Percentiles rank a stretch among this genome's conserved stretches.
phyloP scores from a whole-genome alignment of 2,113 vertebrate species.

The Lasiurus cinereus region DNA sequence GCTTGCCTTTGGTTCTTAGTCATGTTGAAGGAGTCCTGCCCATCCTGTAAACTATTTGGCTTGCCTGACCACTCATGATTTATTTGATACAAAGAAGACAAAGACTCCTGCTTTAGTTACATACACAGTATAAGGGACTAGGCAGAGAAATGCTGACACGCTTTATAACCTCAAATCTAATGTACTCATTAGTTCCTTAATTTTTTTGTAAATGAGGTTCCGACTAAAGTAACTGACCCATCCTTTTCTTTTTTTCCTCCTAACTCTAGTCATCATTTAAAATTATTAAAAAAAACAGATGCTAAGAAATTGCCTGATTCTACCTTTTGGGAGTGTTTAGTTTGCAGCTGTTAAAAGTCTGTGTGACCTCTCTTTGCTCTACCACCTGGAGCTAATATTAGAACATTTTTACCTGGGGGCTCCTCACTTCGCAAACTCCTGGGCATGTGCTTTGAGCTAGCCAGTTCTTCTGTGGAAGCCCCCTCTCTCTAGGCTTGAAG shows the following conservation, averaged over 20 bases:
- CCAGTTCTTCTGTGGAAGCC: not conserved
- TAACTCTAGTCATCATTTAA: not conserved
- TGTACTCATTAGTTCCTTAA: not conserved
- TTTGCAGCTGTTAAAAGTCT: constrained; percentile 18
- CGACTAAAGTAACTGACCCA: not conserved
- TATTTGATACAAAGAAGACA: constrained; percentile 39
- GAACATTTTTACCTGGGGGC: not conserved
- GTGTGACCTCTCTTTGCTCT: not conserved
- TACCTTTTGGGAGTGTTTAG: not conserved
- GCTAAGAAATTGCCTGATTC: not conserved
- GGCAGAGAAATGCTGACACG: not conserved
- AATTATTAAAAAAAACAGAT: not conserved
- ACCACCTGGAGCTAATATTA: not conserved
- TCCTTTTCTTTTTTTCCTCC: not conserved
- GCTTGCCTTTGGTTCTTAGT: constrained; percentile 44
- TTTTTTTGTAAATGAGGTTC: constrained; percentile 46
- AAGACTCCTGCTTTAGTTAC: constrained; percentile 23
- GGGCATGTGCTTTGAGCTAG: not conserved
- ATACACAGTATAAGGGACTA: not conserved
- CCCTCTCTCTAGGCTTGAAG: not conserved
- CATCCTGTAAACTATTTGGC: constrained; percentile 1
- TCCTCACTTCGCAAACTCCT: not conserved
- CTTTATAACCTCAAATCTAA: constrained; percentile 15
- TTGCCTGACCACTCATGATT: not conserved
- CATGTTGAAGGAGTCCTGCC: constrained; percentile 1